Evolutionary conservation across 2,113 vertebrate species (phyloP), one percentile per base, ranked within the genome.

Genomic region (Meleagris gallopavo): DNA sequence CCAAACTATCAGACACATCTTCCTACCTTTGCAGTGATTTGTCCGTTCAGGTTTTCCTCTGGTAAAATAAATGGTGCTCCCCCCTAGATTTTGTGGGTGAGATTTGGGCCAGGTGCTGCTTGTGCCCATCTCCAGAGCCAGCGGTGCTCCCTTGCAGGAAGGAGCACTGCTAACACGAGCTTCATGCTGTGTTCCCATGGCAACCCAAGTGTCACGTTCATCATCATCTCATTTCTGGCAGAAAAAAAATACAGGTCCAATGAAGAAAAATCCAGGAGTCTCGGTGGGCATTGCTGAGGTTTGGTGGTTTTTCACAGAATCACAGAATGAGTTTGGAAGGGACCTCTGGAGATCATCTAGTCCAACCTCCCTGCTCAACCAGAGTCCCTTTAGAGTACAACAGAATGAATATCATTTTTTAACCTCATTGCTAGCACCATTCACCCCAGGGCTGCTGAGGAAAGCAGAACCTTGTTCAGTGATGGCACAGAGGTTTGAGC

Each of bases 171-270:
- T 78, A 84, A 86, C 72, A 58, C n/a, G 43, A 95, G 74, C 70
- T 88, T 86, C 88, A 78, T 0, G 58, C 86, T 90, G 88, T 92
- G 95, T 94, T 95, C 90, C 94, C 80, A 79, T 84, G 88, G 83
- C 77, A 95, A 97, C 94, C n/a, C 7, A 72, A 88, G 93, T 75
- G 83, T 93, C 95, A 93, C 29, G 29, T 93, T 91, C 88, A 82
- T 92, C 93, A 92, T 29, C 11, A 0, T 70, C 93, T 94, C 54
- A 5, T 88, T 91, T 91, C 76, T 75, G 70, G 52, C 40, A 82
- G 57, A 55, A 91, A 94, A 54, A 88, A 72, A 54, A 55, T 46
- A 50, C 2, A 69, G n/a, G 61, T 54, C 29, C 2, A 0, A 69
- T 32, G 65, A 69, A 86, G 76, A 57, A 81, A 93, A 89, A 64